Evolutionary conservation across 2,888 invertebrate species (phyloP), one percentile per base, ranked within the genome.

Genomic region (Plebejus melissa): DNA sequence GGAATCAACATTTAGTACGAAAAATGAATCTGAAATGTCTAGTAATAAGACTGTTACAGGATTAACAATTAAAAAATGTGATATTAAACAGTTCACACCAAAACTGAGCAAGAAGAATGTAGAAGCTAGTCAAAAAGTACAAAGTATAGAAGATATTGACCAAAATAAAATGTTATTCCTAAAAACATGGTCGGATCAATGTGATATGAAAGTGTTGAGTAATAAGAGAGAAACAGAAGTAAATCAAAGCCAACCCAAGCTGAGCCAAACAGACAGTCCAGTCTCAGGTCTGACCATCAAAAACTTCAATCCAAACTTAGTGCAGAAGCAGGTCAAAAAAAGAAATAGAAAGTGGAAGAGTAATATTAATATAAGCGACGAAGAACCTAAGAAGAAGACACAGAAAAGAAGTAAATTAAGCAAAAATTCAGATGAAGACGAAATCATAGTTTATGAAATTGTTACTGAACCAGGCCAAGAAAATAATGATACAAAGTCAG

Each of bases 401-500:
- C 6, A 57, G n/a, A 69, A 28, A 4, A 54, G 70, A 50, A 58
- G 13, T n/a, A 28, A 69, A 54, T 54, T 54, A 7, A 75, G 57
- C 36, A 28, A 7, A 71, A 28, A 38, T 16, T 11, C 70, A 46
- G 4, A 69, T 36, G 9, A 50, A 46, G 78, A 78, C 65, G 78
- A 76, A 57, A 46, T 77, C 13, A 75, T 77, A 7, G 76, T 79
- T 7, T 79, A 78, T 74, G 78, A 78, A 75, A 78, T 80, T 22
- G 54, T 76, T n/a, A 76, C 69, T 41, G 76, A 76, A 6, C 76
- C 78, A 16, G 54, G 71, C 32, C 77, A 69, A n/a, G 78, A 77
- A 65, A 78, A 76, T 13, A 80, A 76, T 22, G 76, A 76, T 22
- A 22, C 75, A 84, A 78, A 79, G 57, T 76, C 74, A 76, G n/a